Evolutionary conservation across 1,140 invertebrate species (phyloP).

Genomic region (Ips typographus): DNA sequence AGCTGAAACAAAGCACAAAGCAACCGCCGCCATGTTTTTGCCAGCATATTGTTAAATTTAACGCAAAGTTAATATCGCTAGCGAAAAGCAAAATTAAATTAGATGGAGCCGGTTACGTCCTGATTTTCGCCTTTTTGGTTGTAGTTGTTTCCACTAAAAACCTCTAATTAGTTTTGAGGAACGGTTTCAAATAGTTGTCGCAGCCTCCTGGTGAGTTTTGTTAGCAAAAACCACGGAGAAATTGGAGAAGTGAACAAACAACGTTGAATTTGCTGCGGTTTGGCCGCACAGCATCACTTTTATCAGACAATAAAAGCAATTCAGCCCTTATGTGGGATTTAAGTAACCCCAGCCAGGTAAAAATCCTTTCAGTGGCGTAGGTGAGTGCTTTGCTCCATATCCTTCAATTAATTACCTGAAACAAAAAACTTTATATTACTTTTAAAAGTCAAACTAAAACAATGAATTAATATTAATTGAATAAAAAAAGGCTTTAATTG

Average conservation of each 20-base stretch:
- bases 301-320: slow-evolving; percentile 16
- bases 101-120: slow-evolving; percentile 18
- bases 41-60: slow-evolving; percentile 17
- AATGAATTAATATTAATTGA: background rate
- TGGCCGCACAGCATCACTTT: background rate
- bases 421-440: too few relatives aligned
- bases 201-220: background rate
- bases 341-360: slow-evolving; percentile 13
- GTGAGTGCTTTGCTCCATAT: background rate
- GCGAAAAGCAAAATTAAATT: slow-evolving; percentile 18
- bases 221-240: background rate
- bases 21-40: slow-evolving; percentile 18
- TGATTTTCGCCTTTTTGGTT: slow-evolving; percentile 15
- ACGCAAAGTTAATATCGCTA: slow-evolving; percentile 20
- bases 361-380: slow-evolving; percentile 21
- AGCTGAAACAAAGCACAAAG: slow-evolving; percentile 15
- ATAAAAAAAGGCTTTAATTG: slow-evolving; percentile 1
- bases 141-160: slow-evolving; percentile 5
- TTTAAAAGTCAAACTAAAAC: too few relatives aligned
- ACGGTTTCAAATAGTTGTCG: slow-evolving; percentile 11
- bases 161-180: slow-evolving; percentile 16
- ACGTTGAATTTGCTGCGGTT: background rate
- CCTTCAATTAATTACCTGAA: too few relatives aligned
- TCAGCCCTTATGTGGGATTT: slow-evolving; percentile 13
- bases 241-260: background rate